Conservation (phyloP, 2,113 vertebrate genomes). For the Upupa epops region DNA sequence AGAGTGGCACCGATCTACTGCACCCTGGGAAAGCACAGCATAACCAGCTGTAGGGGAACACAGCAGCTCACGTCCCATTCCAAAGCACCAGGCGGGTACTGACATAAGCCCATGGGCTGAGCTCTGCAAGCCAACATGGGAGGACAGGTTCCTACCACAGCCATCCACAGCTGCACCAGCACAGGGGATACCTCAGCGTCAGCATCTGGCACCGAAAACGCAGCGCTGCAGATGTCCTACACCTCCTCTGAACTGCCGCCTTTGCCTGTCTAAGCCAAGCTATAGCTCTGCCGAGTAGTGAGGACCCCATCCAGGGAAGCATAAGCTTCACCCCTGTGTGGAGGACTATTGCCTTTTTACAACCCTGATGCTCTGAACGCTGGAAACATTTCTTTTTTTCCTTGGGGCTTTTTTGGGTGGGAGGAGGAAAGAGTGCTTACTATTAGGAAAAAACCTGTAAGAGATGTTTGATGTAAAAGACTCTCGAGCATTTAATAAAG, state of each 20-base stretch:
- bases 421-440: neutral
- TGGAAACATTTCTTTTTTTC: conserved; percentile 41
- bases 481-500: conserved; percentile 3
- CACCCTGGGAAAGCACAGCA: neutral
- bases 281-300: neutral
- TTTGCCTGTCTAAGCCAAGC: neutral
- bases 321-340: neutral
- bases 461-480: conserved; percentile 28
- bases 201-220: neutral
- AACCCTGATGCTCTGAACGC: neutral
- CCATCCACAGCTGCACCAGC: neutral
- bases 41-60: neutral
- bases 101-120: neutral
- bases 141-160: neutral
- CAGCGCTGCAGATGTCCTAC: neutral
- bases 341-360: neutral
- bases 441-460: conserved; percentile 45
- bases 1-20: neutral
- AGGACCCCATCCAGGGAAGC: neutral
- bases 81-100: neutral
- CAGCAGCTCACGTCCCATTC: neutral
- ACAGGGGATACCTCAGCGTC: neutral
- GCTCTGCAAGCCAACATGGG: neutral
- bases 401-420: neutral
- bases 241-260: neutral